These are phyloP conservation scores for Orius laevigatus DNA, from an alignment of 1,140 invertebrate species.

Conservation along the genomic window DNA sequence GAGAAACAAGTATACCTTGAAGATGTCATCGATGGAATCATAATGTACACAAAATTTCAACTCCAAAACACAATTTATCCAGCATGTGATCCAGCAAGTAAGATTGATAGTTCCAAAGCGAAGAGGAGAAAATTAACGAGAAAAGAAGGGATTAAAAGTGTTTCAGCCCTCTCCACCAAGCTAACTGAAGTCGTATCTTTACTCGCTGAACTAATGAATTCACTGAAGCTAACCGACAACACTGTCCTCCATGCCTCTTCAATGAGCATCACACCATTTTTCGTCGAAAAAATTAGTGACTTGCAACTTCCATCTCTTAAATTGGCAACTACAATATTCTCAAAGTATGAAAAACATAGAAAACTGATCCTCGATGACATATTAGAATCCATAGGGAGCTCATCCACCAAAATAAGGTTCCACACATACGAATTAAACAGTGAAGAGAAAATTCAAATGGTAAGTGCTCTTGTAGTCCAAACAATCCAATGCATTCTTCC, in stretches of 20 bases:
- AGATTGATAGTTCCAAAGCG: conserved; percentile 74
- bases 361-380: conserved; percentile 90
- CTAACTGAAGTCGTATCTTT: conserved; percentile 76
- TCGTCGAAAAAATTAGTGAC: conserved; percentile 95
- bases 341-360: conserved; percentile 88
- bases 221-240: conserved; percentile 81
- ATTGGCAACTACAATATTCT: conserved; percentile 90
- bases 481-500: conserved; percentile 89
- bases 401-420: conserved; percentile 90
- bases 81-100: conserved; percentile 90
- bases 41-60: conserved; percentile 90
- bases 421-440: conserved; percentile 76
- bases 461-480: conserved; percentile 93
- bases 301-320: conserved; percentile 90
- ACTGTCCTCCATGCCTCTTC: conserved; percentile 81
- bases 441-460: conserved; percentile 87
- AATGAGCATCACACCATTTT: conserved; percentile 89
- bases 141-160: conserved; percentile 49
- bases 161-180: conserved; percentile 79
- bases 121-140: conserved; percentile 47
- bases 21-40: conserved; percentile 92
- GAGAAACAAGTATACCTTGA: conserved; percentile 85
- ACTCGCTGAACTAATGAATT: conserved; percentile 73
- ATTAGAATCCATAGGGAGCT: conserved; percentile 87
- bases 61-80: conserved; percentile 94